Conservation (phyloP, 2,888 invertebrate species). For the Dryobota labecula region DNA sequence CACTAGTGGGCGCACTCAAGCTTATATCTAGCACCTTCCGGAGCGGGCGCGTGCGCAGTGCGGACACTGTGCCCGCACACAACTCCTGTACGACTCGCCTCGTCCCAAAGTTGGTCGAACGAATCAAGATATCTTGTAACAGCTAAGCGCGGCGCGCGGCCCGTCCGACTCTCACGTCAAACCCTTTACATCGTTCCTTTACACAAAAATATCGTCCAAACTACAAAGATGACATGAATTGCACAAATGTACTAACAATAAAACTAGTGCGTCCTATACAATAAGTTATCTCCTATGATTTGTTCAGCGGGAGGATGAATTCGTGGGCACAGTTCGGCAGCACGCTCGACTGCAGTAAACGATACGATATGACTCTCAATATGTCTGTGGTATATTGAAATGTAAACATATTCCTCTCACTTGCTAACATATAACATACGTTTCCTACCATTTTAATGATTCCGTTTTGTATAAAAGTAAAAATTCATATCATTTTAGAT, state of each 20-base stretch:
- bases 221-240: constrained; percentile 48
- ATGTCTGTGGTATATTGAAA: constrained; percentile 75
- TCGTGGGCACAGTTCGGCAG: constrained; percentile 19
- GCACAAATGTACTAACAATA: constrained; percentile 43
- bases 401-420: constrained; percentile 49
- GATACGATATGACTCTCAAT: constrained; percentile 82
- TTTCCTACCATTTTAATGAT: constrained; percentile 8
- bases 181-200: constrained; percentile 45
- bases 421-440: constrained; percentile 15
- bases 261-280: constrained; percentile 48
- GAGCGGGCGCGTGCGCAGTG: no score
- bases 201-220: constrained; percentile 57
- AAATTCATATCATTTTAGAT: constrained; percentile 47
- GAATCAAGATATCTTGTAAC: background rate
- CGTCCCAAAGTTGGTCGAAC: no score
- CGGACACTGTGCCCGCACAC: no score
- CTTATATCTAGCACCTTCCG: constrained; percentile 74
- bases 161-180: constrained; percentile 49
- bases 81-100: no score
- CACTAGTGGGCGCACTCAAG: constrained; percentile 45
- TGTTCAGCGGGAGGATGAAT: constrained; percentile 47
- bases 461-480: constrained; percentile 53
- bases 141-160: constrained; percentile 25
- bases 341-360: constrained; percentile 49
- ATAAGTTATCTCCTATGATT: constrained; percentile 49